Evolutionary conservation across 1,140 invertebrate species (phyloP), one percentile per base, ranked within the genome.

Genomic region (Papilio glaucus): DNA sequence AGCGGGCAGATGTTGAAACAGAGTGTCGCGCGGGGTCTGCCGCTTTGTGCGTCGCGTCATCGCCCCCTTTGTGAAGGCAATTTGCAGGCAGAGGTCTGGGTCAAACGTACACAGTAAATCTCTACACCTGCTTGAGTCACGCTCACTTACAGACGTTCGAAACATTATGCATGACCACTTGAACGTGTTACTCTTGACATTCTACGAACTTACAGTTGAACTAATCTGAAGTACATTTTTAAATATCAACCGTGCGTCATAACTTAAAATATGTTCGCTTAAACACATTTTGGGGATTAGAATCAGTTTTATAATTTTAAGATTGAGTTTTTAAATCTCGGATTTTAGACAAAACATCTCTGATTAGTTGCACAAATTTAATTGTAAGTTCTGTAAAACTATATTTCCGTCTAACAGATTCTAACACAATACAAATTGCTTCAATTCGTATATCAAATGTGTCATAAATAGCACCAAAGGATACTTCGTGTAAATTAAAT

Each of bases 11-110:
- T 70, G 57, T 57, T 57, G 38, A 71, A 38, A 61, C 33, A 49
- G 60, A 71, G 38, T 42, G 57, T 42, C 62, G 15, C 62, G 33
- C 45, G 65, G 71, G 80, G 83, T 86, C 84, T 83, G 72, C 18
- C 75, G 72, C 76, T 79, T 80, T 76, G 76, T 71, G 60, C 73
- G 77, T 73, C 77, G 75, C 79, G 84, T 88, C 85, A 81, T 79
- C 80, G 78, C 78, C 75, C 83, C 78, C 77, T 85, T 86, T 88
- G 85, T 86, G 72, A 74, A 73, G 72, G 73, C 77, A 83, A 87
- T 85, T 85, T 78, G 83, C 76, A 76, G 75, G 53, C 77, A 77
- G 74, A 80, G 83, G 83, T 77, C 78, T 78, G 78, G 83, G 81
- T 86, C 82, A 88, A 83, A 74, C 65, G 74, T 72, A 72, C 77